These are phyloP conservation scores for Tyto alba DNA, from an alignment of 2,113 vertebrate genomes.

Conservation along the genomic window DNA sequence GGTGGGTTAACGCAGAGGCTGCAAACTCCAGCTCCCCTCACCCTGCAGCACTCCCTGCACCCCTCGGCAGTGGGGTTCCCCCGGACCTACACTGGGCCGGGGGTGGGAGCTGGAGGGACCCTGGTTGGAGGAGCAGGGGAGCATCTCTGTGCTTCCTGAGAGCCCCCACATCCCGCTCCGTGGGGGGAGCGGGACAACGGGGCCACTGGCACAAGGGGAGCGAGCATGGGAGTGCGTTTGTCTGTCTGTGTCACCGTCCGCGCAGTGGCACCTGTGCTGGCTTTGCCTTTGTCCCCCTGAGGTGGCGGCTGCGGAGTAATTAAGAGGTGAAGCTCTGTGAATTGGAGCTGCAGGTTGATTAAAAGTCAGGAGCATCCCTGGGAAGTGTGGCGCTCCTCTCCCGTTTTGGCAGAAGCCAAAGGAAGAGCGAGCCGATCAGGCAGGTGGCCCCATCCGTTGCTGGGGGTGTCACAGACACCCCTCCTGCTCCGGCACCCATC, in stretches of 20 bases:
- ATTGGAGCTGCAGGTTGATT: neutral
- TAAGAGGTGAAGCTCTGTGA: neutral
- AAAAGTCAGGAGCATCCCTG: neutral
- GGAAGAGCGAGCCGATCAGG: fast-evolving
- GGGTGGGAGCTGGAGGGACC: neutral
- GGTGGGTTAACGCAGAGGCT: fast-evolving
- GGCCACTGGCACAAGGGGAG: neutral
- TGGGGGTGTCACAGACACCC: neutral
- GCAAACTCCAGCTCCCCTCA: fast-evolving
- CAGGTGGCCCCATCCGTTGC: fast-evolving
- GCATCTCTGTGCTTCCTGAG: neutral
- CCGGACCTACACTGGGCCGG: fast-evolving
- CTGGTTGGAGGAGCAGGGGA: neutral
- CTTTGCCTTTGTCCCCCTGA: neutral
- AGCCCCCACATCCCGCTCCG: neutral
- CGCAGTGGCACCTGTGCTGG: neutral
- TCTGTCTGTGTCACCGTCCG: fast-evolving
- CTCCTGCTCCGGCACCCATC: neutral
- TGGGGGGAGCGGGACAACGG: neutral
- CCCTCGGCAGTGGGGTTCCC: neutral
- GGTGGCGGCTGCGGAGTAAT: neutral
- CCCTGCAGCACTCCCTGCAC: neutral
- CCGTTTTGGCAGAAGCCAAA: neutral
- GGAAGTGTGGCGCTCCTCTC: neutral
- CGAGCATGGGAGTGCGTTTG: fast-evolving